phyloP scores from a whole-genome alignment of 37 sponge, comb jelly and placozoan species.

The Agelas oroides region DNA sequence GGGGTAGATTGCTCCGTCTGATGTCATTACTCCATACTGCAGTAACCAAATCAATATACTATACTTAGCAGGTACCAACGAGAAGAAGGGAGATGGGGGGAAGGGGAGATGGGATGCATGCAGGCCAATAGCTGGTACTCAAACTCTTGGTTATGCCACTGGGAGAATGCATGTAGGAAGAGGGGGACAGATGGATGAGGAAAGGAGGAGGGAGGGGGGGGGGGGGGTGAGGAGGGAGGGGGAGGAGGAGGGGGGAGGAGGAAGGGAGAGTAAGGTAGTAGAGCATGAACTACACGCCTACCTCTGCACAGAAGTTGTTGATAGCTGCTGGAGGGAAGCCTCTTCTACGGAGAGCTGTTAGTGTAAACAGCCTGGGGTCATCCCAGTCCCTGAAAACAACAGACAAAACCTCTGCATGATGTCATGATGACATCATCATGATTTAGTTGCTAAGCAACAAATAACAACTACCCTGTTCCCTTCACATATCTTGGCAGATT shows the following conservation, averaged over 20 bases:
- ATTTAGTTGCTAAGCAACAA: not conserved
- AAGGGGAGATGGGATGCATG: not conserved
- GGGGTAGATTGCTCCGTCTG: slow-evolving; percentile 80
- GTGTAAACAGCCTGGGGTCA: slow-evolving; percentile 96
- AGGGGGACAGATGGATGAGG: too few relatives aligned
- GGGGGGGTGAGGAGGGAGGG: too few relatives aligned
- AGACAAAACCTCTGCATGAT: not conserved
- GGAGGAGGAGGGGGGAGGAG: too few relatives aligned
- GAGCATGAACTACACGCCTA: not conserved
- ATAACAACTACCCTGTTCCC: too few relatives aligned
- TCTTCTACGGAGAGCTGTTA: slow-evolving; percentile 91
- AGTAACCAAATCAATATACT: not conserved
- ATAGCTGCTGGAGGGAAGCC: slow-evolving; percentile 98
- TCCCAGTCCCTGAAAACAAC: slow-evolving; percentile 82
- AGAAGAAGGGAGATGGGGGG: not conserved
- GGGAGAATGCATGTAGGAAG: too few relatives aligned
- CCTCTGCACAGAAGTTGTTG: slow-evolving; percentile 88
- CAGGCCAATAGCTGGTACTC: too few relatives aligned
- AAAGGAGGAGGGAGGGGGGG: too few relatives aligned
- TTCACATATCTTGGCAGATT: too few relatives aligned
- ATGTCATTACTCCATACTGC: slow-evolving; percentile 70
- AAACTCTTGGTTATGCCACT: too few relatives aligned
- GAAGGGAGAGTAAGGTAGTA: too few relatives aligned
- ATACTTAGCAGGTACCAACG: not conserved
- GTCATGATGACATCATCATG: not conserved